phyloP scores from a whole-genome alignment of 2,888 invertebrate species.

The Callyntrura sp. region DNA sequence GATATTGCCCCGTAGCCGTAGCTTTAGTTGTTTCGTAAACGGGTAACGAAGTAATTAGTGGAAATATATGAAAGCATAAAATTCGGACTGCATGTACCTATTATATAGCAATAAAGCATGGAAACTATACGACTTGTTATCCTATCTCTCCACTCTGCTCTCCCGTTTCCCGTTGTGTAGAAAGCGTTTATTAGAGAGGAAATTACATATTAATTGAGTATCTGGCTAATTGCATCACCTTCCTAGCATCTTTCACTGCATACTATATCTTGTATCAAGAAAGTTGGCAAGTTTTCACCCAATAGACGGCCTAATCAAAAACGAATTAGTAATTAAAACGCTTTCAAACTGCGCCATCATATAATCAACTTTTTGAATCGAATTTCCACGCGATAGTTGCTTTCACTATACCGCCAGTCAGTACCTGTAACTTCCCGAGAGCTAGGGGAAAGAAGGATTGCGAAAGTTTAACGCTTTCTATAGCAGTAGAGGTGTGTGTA shows the following conservation, averaged over 20 bases:
- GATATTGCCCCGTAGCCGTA: background rate
- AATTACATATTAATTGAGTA: slow-evolving; percentile 68
- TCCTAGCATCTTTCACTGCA: background rate
- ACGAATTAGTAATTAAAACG: slow-evolving; percentile 68
- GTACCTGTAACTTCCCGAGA: background rate
- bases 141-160: background rate
- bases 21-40: background rate
- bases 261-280: background rate
- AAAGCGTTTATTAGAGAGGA: slow-evolving; percentile 33
- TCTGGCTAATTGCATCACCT: slow-evolving; percentile 46
- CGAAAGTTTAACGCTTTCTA: background rate
- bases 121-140: background rate
- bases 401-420: background rate
- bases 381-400: slow-evolving; percentile 20
- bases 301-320: slow-evolving; percentile 64
- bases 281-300: slow-evolving; percentile 36
- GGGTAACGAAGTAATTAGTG: slow-evolving; percentile 32
- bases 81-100: background rate
- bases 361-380: slow-evolving; percentile 40
- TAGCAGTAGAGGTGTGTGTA: background rate
- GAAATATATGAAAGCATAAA: background rate
- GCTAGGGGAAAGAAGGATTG: background rate
- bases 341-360: slow-evolving; percentile 7
- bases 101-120: background rate
- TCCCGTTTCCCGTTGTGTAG: background rate